Base-by-base conservation (phyloP, 2,797 vertebrate genomes). In the Dryobates pubescens region DNA sequence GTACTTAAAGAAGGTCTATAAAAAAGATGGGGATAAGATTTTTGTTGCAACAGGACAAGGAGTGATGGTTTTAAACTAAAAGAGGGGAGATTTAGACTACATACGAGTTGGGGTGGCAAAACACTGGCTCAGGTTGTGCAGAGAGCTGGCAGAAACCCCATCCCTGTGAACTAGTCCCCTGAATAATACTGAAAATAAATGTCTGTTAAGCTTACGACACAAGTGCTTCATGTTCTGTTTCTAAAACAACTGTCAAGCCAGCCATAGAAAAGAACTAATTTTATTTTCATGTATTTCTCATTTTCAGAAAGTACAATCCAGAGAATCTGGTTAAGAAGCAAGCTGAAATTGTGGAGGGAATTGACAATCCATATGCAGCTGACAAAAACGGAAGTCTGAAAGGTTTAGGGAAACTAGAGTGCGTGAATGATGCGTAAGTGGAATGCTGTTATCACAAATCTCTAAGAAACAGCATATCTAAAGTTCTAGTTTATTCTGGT, bases 291-390 rank as follows among this genome's bases (percentile, higher is more conserved):
- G 54, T 75, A 13, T 26, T 71, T 82, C 49, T 70, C 26, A 65
- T 95, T 96, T 94, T 79, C 86, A 94, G 94, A 83, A 92, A 81
- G 30, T 7, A 54, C 4, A 1, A 16, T 10, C 38, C 70, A 32
- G 13, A 64, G 16, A 7, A 18, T 53, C 53, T 64, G 30, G 1
- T 72, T 24, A 80, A 57, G 32, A 38, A 81, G 11, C 13, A 0
- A 30, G 15, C 30, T 53, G 67, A 79, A 65, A 15, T 54, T 16
- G 2, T 2, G 2, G 56, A 88, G 27, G 43, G 56, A 27, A 36
- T 92, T 88, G 86, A 91, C 64, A 94, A 95, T 58, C 87, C 8
- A 0, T 54, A 13, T 71, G 62, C 41, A 62, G 5, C 4, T 78
- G 34, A 47, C 30, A 56, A 14, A 70, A 83, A 84, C 6, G 84